Evolutionary conservation across 2,113 vertebrate species (phyloP), one percentile per base, ranked within the genome.

Genomic region (Chamaetylas fuelleborni): DNA sequence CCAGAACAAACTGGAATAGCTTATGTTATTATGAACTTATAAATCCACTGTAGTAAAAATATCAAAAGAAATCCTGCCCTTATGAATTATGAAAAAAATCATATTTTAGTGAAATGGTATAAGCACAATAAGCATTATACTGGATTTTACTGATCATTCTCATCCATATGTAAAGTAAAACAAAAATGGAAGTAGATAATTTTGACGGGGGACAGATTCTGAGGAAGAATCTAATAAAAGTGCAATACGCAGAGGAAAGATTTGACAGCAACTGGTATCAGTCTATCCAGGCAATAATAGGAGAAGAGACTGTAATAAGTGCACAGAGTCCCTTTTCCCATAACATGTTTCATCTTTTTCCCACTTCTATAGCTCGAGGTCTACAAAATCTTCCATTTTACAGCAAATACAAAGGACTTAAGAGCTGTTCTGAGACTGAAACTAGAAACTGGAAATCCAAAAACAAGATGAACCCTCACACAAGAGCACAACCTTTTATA

Each of bases 351-450:
- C 67, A 38, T 78, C 79, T 79, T 53, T 86, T 67, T 18, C n/a
- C 31, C 24, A 38, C n/a, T 83, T 88, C 74, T 83, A 9, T 77
- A 82, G 78, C 66, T 86, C 28, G 25, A 67, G 88, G 88, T 80
- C 67, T 82, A 88, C 82, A 93, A 90, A 88, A 88, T 65, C 60
- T 86, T 77, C 54, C 45, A 64, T 81, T 90, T 90, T 92, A 92
- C 40, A 92, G 45, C 57, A 66, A 86, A 65, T 58, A 90, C 45
- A 61, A 92, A 94, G n/a, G 60, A 73, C 60, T 86, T 93, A 86
- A 94, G 64, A 96, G 88, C n/a, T 86, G 65, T 60, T 81, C 65
- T 74, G 92, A 95, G 85, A 64, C 69, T 88, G 40, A 71, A 90
- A 90, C 1, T 14, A 60, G 54, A 60, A 83, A 47, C 38, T 88